Conservation (phyloP, 2,888 invertebrate genomes). For the Dicyrtoma fusca region DNA sequence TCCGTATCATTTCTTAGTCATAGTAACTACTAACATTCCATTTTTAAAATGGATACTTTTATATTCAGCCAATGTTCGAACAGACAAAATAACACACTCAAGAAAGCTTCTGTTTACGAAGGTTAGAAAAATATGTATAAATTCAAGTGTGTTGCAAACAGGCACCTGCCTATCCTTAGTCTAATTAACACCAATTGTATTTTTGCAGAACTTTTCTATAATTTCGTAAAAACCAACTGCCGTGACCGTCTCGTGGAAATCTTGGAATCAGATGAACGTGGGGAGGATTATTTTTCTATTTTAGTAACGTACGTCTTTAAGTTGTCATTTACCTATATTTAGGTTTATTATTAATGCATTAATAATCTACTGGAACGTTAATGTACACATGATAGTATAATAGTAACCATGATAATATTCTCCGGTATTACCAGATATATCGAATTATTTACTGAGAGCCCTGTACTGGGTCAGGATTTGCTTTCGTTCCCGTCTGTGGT, state of each 20-base stretch:
- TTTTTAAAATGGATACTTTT: background rate
- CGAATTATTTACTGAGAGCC: constrained; percentile 70
- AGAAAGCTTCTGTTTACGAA: constrained; percentile 29
- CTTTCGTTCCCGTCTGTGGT: constrained; percentile 68
- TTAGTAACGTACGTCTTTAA: constrained; percentile 19
- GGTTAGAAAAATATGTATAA: too few species aligned
- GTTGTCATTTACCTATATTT: background rate
- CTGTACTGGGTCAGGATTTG: constrained; percentile 70
- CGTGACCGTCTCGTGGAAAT: constrained; percentile 67
- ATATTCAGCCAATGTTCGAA: constrained; percentile 22
- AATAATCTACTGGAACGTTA: too few species aligned
- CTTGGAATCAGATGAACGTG: constrained; percentile 66
- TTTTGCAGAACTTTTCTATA: constrained; percentile 57
- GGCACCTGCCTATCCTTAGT: too few species aligned
- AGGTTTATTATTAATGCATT: too few species aligned
- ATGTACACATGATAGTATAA: too few species aligned
- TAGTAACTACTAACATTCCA: too few species aligned
- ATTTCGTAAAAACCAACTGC: constrained; percentile 68
- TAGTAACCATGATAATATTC: too few species aligned
- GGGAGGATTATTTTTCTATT: constrained; percentile 61
- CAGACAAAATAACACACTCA: background rate
- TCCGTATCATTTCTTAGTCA: too few species aligned
- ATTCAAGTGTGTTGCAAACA: too few species aligned
- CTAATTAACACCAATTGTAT: too few species aligned
- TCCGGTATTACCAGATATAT: constrained; percentile 71